Percentiles rank a stretch among this genome's conserved stretches.
Evolutionary conservation across 2,113 vertebrate species (phyloP).

Genomic region (Cyprinodon variegatus): DNA sequence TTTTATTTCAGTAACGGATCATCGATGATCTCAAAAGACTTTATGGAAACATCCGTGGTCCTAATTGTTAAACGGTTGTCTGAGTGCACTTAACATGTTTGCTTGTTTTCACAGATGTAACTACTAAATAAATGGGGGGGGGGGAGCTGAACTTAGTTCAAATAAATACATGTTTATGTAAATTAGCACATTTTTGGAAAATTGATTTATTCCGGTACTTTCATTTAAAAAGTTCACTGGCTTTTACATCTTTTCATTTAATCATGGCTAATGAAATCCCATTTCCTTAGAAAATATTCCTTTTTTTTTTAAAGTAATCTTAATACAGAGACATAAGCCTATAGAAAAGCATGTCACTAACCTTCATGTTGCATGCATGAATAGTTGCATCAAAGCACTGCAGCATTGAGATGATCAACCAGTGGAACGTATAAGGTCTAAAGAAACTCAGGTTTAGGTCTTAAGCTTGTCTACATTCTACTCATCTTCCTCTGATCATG

Average conservation of each 20-base stretch:
- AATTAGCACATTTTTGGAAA: background rate
- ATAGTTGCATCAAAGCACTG: too few relatives aligned
- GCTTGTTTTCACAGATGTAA: constrained; percentile 76
- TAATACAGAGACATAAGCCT: background rate
- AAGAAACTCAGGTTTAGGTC: too few relatives aligned
- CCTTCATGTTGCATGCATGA: too few relatives aligned
- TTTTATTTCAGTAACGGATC: constrained; percentile 13
- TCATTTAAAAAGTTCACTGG: background rate
- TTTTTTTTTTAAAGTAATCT: too few relatives aligned
- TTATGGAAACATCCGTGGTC: constrained; percentile 48
- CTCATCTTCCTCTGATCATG: too few relatives aligned
- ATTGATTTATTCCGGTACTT: background rate
- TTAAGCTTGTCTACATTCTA: too few relatives aligned
- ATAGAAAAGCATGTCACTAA: too few relatives aligned
- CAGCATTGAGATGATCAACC: too few relatives aligned
- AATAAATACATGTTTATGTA: constrained; percentile 5
- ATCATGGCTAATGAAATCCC: background rate
- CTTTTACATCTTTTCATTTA: background rate
- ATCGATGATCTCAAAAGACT: constrained; percentile 32
- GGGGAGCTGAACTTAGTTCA: constrained; percentile 26
- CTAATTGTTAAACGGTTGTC: constrained; percentile 60
- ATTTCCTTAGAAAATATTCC: background rate
- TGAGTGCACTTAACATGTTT: constrained; percentile 70
- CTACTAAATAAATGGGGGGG: constrained; percentile 68
- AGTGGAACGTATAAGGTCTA: too few relatives aligned